Evolutionary conservation across 1,140 invertebrate species (phyloP).

Genomic region (Nebria ingens): DNA sequence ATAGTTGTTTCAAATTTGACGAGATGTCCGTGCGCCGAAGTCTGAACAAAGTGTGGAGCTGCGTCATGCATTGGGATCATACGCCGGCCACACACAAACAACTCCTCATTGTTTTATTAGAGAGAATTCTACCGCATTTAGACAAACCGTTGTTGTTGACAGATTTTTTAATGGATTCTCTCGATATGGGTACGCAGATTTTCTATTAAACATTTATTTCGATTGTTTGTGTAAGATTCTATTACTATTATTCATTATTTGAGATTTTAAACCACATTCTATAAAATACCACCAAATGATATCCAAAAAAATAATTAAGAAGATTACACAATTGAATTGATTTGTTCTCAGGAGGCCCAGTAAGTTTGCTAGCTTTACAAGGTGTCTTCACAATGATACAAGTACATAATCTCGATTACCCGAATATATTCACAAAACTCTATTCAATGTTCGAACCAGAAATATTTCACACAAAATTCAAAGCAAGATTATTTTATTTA

Average conservation of each 20-base stretch:
- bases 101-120: slow-evolving; percentile 68
- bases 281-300: not conserved
- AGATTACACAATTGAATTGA: not conserved
- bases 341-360: slow-evolving; percentile 58
- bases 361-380: slow-evolving; percentile 83
- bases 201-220: too few species aligned
- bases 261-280: not conserved
- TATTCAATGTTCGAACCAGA: slow-evolving; percentile 86
- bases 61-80: slow-evolving; percentile 56
- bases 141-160: slow-evolving; percentile 72
- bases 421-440: slow-evolving; percentile 87
- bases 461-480: slow-evolving; percentile 85
- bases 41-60: slow-evolving; percentile 59
- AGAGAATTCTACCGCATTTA: slow-evolving; percentile 71
- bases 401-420: slow-evolving; percentile 89
- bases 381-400: slow-evolving; percentile 85
- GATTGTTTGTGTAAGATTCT: not conserved
- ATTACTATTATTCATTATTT: slow-evolving; percentile 1
- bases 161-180: slow-evolving; percentile 87
- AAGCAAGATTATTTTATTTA: slow-evolving; percentile 74
- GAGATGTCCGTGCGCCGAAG: slow-evolving; percentile 24
- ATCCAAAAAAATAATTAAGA: not conserved
- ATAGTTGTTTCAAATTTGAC: slow-evolving; percentile 26
- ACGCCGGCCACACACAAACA: slow-evolving; percentile 60
- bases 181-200: slow-evolving; percentile 56